Evolutionary conservation across 1,140 invertebrate species (phyloP).

Genomic region (Rhyzopertha dominica): DNA sequence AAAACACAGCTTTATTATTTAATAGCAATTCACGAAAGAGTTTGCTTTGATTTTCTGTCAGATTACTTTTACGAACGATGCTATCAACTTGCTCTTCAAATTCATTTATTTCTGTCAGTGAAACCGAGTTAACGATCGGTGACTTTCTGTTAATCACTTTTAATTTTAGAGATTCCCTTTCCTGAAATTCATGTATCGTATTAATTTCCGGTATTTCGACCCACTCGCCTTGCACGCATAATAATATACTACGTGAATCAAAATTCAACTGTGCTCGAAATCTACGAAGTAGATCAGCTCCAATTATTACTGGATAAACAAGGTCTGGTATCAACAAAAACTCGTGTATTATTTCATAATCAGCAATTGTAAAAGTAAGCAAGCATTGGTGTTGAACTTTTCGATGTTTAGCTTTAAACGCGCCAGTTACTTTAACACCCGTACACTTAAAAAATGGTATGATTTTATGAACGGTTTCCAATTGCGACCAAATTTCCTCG

Average conservation of each 20-base stretch:
- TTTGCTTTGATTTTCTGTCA: not conserved
- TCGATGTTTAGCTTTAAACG: constrained; percentile 4
- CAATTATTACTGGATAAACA: not conserved
- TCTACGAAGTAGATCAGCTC: not conserved
- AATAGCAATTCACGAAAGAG: not conserved
- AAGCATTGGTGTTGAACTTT: not conserved
- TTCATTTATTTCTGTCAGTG: too few species aligned
- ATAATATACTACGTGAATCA: not conserved
- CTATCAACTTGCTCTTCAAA: too few species aligned
- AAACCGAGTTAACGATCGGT: too few species aligned
- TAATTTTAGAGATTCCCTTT: too few species aligned
- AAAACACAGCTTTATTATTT: not conserved
- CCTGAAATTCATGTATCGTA: too few species aligned
- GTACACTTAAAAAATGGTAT: constrained; percentile 3
- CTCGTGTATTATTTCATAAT: not conserved
- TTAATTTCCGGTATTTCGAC: not conserved
- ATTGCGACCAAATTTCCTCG: constrained; percentile 4
- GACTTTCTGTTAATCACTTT: too few species aligned
- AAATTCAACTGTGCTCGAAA: constrained; percentile 2
- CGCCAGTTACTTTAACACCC: not conserved
- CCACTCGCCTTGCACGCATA: not conserved
- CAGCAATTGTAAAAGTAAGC: not conserved
- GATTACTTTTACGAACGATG: too few species aligned
- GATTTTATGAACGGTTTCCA: not conserved
- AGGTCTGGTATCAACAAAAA: constrained; percentile 2